phyloP scores from a whole-genome alignment of 2,113 vertebrate genomes.

The Desmodus rotundus region DNA sequence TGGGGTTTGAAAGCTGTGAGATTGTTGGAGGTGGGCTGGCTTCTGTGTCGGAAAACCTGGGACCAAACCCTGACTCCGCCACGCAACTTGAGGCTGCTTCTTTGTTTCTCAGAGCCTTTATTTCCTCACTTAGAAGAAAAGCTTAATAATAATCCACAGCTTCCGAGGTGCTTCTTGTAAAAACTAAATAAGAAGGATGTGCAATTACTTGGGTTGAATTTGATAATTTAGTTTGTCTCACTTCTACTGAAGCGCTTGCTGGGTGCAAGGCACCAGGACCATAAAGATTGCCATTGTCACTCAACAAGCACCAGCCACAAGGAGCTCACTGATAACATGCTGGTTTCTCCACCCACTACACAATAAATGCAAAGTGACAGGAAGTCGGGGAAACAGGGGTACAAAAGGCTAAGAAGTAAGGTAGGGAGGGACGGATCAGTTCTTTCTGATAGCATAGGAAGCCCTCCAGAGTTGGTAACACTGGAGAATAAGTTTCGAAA shows the following conservation, averaged over 20 bases:
- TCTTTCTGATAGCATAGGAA: background rate
- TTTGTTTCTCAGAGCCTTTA: background rate
- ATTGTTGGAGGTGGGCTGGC: background rate
- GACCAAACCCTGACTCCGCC: background rate
- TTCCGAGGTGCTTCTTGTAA: background rate
- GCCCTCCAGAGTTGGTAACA: background rate
- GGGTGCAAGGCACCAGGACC: background rate
- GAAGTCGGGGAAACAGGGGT: background rate
- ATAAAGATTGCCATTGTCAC: background rate
- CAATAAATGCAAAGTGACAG: background rate
- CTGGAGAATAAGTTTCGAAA: conserved; percentile 5
- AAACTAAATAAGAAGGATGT: background rate
- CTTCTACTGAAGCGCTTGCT: background rate
- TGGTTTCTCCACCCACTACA: background rate
- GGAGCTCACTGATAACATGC: no score
- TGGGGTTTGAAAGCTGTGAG: background rate
- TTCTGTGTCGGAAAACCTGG: background rate
- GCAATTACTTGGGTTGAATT: background rate
- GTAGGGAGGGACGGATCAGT: background rate
- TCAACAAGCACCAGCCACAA: background rate
- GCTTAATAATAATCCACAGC: background rate
- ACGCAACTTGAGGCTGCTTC: background rate
- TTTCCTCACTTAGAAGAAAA: background rate
- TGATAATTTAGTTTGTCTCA: background rate
- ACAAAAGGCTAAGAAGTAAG: background rate